Evolutionary conservation across 2,888 invertebrate genomes (phyloP).

Genomic region (Drosophila tanythrix): DNA sequence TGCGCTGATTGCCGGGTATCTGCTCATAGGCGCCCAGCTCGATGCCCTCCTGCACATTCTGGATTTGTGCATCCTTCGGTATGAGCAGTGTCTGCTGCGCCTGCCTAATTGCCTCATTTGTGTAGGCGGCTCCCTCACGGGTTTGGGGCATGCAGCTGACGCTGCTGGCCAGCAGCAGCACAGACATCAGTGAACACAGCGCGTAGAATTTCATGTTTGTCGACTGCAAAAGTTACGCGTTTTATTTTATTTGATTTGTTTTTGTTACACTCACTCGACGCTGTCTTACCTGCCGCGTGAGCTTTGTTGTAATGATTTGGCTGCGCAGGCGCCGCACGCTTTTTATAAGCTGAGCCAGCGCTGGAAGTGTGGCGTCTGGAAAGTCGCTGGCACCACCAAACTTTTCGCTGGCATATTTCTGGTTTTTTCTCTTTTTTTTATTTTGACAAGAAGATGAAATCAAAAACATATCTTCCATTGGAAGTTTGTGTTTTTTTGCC

Average conservation of each 20-base stretch:
- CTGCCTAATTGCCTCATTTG: slow-evolving; percentile 94
- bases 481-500: slow-evolving; percentile 38
- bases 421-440: slow-evolving; percentile 52
- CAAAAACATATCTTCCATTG: slow-evolving; percentile 30
- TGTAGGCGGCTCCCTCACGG: slow-evolving; percentile 93
- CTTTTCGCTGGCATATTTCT: slow-evolving; percentile 64
- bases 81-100: slow-evolving; percentile 94
- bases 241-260: slow-evolving; percentile 10
- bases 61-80: slow-evolving; percentile 94
- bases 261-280: slow-evolving; percentile 13
- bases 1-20: slow-evolving; percentile 93
- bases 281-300: slow-evolving; percentile 80
- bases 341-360: slow-evolving; percentile 80
- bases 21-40: slow-evolving; percentile 94
- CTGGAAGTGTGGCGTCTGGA: slow-evolving; percentile 65
- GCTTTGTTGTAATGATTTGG: slow-evolving; percentile 78
- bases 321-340: slow-evolving; percentile 62
- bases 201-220: slow-evolving; percentile 67
- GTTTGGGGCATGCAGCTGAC: slow-evolving; percentile 86
- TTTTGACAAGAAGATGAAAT: slow-evolving; percentile 17
- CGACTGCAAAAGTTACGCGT: slow-evolving; percentile 45
- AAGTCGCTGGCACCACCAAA: slow-evolving; percentile 53
- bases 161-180: slow-evolving; percentile 61
- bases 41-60: slow-evolving; percentile 94
- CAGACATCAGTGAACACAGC: slow-evolving; percentile 69